These are phyloP conservation scores for Torymus aiolomorphi DNA, from an alignment of 2,888 invertebrate genomes.

Conservation along the genomic window DNA sequence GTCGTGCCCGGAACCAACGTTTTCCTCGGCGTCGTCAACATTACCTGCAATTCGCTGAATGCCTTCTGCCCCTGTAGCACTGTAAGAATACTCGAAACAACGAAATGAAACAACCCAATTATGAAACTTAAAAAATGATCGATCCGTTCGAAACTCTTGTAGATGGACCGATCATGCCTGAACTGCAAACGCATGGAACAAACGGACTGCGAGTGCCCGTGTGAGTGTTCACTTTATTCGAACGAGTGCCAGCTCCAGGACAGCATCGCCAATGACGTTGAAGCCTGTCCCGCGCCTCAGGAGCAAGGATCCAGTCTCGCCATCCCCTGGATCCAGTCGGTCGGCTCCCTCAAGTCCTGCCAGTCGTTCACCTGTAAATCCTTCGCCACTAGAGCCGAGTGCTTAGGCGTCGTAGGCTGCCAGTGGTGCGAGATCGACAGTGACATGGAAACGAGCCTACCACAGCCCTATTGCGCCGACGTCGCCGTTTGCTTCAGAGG, in stretches of 20 bases:
- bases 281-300: conserved; percentile 68
- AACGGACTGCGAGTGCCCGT: conserved; percentile 95
- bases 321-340: conserved; percentile 67
- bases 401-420: conserved; percentile 87
- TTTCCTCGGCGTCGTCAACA: conserved; percentile 91
- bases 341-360: conserved; percentile 80
- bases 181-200: conserved; percentile 97
- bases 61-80: conserved; percentile 95
- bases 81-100: conserved; percentile 74
- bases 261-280: conserved; percentile 53
- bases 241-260: conserved; percentile 73
- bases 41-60: conserved; percentile 87
- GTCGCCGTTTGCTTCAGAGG: conserved; percentile 91
- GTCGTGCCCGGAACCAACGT: conserved; percentile 91
- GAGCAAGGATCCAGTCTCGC: conserved; percentile 70
- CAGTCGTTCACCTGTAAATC: conserved; percentile 83
- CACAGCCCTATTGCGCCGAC: conserved; percentile 87
- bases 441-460: conserved; percentile 84
- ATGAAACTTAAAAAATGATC: not conserved
- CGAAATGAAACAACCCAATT: not conserved
- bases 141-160: conserved; percentile 52
- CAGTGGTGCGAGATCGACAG: conserved; percentile 92
- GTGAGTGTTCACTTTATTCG: conserved; percentile 86
- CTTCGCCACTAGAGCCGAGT: conserved; percentile 81
- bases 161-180: conserved; percentile 88